Conservation (phyloP, 2,113 vertebrate species). For the Cichladusa arquata region DNA sequence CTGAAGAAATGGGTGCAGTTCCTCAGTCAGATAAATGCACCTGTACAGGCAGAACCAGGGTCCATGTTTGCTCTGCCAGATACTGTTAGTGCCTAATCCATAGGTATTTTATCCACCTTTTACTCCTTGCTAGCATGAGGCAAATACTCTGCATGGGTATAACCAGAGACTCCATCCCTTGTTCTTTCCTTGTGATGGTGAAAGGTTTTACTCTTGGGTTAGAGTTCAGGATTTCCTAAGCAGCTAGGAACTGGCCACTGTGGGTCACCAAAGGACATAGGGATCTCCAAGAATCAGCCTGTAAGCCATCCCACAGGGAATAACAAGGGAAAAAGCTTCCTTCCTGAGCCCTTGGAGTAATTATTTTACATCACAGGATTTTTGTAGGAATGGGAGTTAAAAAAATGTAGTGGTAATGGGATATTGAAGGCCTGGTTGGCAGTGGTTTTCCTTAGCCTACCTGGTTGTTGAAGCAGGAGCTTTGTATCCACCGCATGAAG, state of each 20-base stretch:
- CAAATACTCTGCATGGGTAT: background rate
- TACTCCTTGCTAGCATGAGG: background rate
- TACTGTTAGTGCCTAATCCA: background rate
- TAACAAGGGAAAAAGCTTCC: background rate
- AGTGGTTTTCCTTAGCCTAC: background rate
- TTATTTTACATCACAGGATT: background rate
- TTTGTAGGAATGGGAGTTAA: background rate
- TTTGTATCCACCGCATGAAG: accelerated
- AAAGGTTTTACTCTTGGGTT: background rate
- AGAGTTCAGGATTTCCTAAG: background rate
- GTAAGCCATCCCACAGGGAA: background rate
- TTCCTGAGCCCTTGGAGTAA: background rate
- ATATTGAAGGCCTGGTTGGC: background rate
- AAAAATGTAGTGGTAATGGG: background rate
- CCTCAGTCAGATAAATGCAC: background rate
- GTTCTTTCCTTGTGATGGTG: background rate
- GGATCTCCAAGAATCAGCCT: background rate
- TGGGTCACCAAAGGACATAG: background rate
- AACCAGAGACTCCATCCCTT: background rate
- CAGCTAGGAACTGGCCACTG: background rate
- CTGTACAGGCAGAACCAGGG: background rate
- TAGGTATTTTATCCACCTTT: background rate
- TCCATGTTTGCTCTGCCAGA: background rate
- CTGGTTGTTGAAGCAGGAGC: background rate
- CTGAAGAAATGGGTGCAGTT: background rate